phyloP scores from a whole-genome alignment of 2,888 invertebrate species.

The Steinernema scapterisci region DNA sequence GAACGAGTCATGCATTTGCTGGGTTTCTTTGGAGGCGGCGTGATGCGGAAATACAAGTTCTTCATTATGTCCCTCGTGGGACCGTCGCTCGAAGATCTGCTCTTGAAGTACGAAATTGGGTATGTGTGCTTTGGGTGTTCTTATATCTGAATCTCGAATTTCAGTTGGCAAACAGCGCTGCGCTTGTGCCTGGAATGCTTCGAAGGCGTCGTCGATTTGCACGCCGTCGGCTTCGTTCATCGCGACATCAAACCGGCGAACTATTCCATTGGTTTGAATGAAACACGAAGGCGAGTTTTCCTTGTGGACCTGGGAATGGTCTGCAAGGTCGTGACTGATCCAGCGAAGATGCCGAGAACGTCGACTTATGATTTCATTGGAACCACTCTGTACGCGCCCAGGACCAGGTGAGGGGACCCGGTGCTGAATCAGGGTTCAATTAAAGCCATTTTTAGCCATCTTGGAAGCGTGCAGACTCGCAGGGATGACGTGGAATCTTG shows the following conservation, averaged over 20 bases:
- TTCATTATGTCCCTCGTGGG: conserved; percentile 25
- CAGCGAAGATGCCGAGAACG: background rate
- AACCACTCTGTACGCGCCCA: background rate
- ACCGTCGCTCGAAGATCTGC: background rate
- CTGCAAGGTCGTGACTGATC: background rate
- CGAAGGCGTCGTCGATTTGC: background rate
- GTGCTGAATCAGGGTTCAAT: background rate
- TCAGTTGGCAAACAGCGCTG: background rate
- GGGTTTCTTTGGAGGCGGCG: background rate
- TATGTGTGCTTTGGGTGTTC: background rate
- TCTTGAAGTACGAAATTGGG: background rate
- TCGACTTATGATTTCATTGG: background rate
- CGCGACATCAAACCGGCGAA: conserved; percentile 2
- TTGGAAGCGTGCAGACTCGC: background rate
- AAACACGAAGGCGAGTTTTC: background rate
- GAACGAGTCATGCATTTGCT: background rate
- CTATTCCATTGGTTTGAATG: background rate
- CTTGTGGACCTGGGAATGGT: background rate
- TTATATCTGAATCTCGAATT: background rate
- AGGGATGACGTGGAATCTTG: conserved; percentile 9
- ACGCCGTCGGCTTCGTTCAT: background rate
- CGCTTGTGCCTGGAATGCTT: background rate
- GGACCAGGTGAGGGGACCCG: background rate
- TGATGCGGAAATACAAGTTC: background rate
- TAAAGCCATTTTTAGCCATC: conserved; percentile 15